Conservation (phyloP, 2,888 invertebrate genomes). For the Rosalia funebris region DNA sequence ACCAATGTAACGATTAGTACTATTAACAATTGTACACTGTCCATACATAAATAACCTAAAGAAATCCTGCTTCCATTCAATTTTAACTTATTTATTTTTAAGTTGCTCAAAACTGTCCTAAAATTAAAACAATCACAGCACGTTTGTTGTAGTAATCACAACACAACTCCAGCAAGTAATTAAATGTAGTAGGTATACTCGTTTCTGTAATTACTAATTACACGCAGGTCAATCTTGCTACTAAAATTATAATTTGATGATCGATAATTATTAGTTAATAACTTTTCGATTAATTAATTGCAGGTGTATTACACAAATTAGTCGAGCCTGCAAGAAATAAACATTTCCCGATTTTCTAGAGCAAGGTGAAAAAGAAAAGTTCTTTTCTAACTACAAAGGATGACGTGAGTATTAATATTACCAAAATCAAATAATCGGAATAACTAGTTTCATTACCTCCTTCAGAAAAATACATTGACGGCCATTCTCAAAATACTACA, state of each 20-base stretch:
- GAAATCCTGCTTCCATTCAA: too few species aligned
- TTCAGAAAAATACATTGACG: slow-evolving; percentile 47
- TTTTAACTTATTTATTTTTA: too few species aligned
- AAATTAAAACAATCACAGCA: too few species aligned
- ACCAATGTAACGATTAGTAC: too few species aligned
- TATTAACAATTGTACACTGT: too few species aligned
- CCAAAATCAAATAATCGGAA: background rate
- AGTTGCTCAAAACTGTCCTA: too few species aligned
- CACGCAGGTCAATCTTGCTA: background rate
- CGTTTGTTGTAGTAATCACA: background rate
- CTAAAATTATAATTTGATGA: slow-evolving; percentile 10
- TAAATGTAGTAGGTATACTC: background rate
- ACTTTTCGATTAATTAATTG: slow-evolving; percentile 31
- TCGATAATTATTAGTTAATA: slow-evolving; percentile 23
- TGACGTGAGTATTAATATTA: background rate
- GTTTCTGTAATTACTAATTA: background rate
- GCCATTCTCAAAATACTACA: slow-evolving; percentile 50
- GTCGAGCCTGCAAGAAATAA: slow-evolving; percentile 36
- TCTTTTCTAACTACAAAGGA: too few species aligned
- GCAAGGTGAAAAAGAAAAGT: slow-evolving; percentile 13
- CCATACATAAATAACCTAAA: too few species aligned
- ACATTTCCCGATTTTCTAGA: slow-evolving; percentile 29
- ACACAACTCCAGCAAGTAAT: background rate
- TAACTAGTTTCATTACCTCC: slow-evolving; percentile 37
- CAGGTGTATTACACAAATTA: slow-evolving; percentile 35